phyloP scores from a whole-genome alignment of 2,113 vertebrate genomes.

The Peromyscus californicus region DNA sequence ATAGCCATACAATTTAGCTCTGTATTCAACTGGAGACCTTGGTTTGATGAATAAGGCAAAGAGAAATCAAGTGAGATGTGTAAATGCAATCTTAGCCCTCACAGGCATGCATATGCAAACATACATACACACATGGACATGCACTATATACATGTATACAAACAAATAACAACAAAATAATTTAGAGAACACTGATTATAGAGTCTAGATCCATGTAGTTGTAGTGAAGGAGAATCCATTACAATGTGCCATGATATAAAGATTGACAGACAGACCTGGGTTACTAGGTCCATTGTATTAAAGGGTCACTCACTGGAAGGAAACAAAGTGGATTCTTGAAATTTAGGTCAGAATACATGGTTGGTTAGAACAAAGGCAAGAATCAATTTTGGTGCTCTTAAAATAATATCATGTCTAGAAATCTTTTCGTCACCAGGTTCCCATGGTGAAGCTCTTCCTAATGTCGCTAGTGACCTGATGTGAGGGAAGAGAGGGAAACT shows the following conservation, averaged over 20 bases:
- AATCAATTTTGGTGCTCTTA: neutral
- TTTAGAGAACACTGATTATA: neutral
- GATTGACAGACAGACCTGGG: neutral
- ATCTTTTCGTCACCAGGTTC: neutral
- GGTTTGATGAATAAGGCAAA: neutral
- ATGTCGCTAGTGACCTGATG: no score
- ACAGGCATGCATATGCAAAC: neutral
- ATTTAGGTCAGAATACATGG: neutral
- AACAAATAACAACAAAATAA: neutral
- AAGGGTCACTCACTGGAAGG: neutral
- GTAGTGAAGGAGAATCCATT: neutral
- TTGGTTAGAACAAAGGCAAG: neutral
- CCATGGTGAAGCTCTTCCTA: neutral
- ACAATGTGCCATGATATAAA: neutral
- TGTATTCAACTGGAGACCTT: neutral
- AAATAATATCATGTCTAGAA: no score
- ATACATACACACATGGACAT: neutral
- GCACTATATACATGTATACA: neutral
- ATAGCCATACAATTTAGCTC: neutral
- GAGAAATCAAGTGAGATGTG: neutral
- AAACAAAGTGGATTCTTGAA: neutral
- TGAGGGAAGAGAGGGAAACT: neutral
- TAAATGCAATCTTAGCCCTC: neutral
- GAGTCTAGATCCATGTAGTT: neutral
- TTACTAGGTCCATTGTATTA: neutral